Percentiles rank a stretch among this genome's conserved stretches.
These are phyloP conservation scores for Neuroterus valhalla DNA, from an alignment of 1,140 invertebrate genomes.

Conservation along the genomic window DNA sequence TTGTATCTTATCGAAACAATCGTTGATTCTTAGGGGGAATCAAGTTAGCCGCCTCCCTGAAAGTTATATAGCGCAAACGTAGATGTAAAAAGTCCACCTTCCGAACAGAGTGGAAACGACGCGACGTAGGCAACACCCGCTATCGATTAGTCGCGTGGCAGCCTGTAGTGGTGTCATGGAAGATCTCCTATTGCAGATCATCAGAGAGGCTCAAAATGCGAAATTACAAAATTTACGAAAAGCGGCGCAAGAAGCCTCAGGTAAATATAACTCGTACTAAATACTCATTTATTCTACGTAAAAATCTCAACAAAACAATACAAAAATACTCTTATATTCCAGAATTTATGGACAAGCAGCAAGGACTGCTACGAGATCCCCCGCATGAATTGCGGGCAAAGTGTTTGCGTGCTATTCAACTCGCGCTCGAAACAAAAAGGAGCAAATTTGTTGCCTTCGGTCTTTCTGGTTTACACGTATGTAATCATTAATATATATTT, in stretches of 20 bases:
- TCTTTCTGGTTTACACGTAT: slow-evolving; percentile 89
- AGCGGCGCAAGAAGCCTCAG: slow-evolving; percentile 86
- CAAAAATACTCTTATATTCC: slow-evolving; percentile 52
- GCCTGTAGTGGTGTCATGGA: slow-evolving; percentile 81
- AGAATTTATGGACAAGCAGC: slow-evolving; percentile 90
- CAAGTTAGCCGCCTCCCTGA: too few species aligned
- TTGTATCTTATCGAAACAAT: too few species aligned
- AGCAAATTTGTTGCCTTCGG: slow-evolving; percentile 88
- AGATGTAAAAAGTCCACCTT: neutral
- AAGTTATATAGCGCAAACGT: too few species aligned
- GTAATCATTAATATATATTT: slow-evolving; percentile 59
- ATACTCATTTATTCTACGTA: slow-evolving; percentile 53
- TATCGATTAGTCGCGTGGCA: slow-evolving; percentile 70
- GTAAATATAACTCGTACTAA: slow-evolving; percentile 71
- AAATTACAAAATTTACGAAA: slow-evolving; percentile 83
- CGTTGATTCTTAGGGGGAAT: too few species aligned
- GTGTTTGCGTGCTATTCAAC: slow-evolving; percentile 87
- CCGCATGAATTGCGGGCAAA: slow-evolving; percentile 88
- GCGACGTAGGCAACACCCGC: slow-evolving; percentile 51
- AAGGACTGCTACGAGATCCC: slow-evolving; percentile 84
- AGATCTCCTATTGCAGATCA: slow-evolving; percentile 86
- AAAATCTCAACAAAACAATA: slow-evolving; percentile 76
- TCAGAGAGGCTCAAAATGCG: slow-evolving; percentile 84
- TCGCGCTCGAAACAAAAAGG: slow-evolving; percentile 90
- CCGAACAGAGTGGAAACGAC: neutral